These are phyloP conservation scores for Palythoa heliodiscus DNA, from an alignment of 92 coral and sea anemone genomes.

Conservation along the genomic window DNA sequence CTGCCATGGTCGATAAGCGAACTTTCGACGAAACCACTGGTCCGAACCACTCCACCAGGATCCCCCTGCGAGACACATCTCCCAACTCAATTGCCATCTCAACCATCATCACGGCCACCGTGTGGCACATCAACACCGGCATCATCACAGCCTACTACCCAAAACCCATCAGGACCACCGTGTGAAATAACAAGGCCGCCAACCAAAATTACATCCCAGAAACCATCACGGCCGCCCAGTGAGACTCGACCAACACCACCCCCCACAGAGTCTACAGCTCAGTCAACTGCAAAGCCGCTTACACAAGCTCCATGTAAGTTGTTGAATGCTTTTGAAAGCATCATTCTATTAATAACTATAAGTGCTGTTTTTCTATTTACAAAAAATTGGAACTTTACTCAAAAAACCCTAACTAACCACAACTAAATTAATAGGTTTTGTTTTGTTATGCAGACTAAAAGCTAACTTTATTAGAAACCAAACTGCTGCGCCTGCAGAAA, in stretches of 20 bases:
- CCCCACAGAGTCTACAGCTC: not conserved
- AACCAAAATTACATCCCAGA: not conserved
- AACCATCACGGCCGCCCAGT: not conserved
- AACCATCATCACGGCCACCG: constrained; percentile 26
- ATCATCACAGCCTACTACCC: not conserved
- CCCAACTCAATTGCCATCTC: constrained; percentile 7
- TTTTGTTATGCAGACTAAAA: too few species aligned
- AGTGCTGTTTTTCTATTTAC: too few species aligned
- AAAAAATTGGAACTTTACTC: too few species aligned
- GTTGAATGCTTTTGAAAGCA: not conserved
- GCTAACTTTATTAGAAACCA: too few species aligned
- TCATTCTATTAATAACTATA: too few species aligned
- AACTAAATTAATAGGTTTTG: too few species aligned
- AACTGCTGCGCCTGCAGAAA: too few species aligned
- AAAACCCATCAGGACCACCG: not conserved
- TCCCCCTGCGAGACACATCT: not conserved
- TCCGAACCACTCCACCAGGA: not conserved
- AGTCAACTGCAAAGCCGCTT: not conserved
- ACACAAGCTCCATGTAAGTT: not conserved
- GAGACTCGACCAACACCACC: not conserved
- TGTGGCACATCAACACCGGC: not conserved
- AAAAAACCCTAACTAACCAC: too few species aligned
- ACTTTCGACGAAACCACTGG: not conserved
- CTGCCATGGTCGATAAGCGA: constrained; percentile 9
- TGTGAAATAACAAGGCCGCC: not conserved